These are phyloP conservation scores for Ypsolopha sequella DNA, from an alignment of 2,888 invertebrate genomes.

Conservation along the genomic window DNA sequence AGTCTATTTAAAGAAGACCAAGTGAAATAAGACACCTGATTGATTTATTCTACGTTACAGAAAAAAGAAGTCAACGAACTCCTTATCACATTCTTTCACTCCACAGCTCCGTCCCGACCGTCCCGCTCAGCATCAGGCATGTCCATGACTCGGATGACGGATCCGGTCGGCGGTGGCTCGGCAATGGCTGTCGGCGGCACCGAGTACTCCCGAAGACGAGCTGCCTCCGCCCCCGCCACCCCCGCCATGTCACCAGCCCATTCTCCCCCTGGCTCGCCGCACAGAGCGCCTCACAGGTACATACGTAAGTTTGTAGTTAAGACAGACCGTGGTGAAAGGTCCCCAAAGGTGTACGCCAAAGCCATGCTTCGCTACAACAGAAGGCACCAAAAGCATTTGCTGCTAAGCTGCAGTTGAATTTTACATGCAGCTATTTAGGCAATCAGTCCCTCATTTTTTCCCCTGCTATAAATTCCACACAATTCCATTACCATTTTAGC, in stretches of 20 bases:
- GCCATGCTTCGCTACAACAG: slow-evolving; percentile 4
- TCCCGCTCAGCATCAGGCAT: slow-evolving; percentile 80
- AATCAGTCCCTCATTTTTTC: not conserved
- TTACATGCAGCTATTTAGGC: not conserved
- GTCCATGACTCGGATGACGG: slow-evolving; percentile 73
- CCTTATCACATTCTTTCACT: not conserved
- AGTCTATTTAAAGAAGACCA: too few relatives aligned
- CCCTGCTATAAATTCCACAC: not conserved
- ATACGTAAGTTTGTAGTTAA: slow-evolving; percentile 4
- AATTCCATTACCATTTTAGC: not conserved
- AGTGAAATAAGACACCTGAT: too few relatives aligned
- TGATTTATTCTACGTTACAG: too few relatives aligned
- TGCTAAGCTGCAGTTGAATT: not conserved
- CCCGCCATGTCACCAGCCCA: slow-evolving; percentile 82
- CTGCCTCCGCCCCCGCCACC: slow-evolving; percentile 80
- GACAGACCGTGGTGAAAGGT: not conserved
- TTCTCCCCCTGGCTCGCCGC: slow-evolving; percentile 78
- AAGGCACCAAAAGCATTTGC: not conserved
- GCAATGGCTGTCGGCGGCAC: slow-evolving; percentile 72
- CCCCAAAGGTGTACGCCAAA: not conserved
- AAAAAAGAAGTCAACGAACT: too few relatives aligned
- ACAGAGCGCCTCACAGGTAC: slow-evolving; percentile 51
- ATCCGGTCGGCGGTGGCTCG: slow-evolving; percentile 70
- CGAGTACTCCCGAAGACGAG: slow-evolving; percentile 68
- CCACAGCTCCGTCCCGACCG: slow-evolving; percentile 76